Evolutionary conservation across 2,113 vertebrate genomes (phyloP).

Genomic region (Riparia riparia): DNA sequence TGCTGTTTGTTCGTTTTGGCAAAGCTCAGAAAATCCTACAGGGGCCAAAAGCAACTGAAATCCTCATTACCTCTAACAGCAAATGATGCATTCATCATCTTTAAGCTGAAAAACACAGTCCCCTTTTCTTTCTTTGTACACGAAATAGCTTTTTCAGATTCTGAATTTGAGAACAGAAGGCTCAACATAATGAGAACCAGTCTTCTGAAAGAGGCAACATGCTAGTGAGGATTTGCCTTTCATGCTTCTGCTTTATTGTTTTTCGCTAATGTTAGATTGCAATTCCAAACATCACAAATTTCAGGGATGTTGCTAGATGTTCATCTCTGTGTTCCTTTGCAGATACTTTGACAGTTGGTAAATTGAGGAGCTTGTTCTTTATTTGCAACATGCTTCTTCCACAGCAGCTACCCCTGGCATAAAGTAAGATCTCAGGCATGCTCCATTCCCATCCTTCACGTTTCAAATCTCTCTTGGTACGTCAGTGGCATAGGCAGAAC

Average conservation of each 20-base stretch:
- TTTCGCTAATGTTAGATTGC: background rate
- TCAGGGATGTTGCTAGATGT: background rate
- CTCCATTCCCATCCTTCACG: background rate
- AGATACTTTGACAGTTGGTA: background rate
- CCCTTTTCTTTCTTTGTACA: background rate
- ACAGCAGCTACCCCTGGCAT: background rate
- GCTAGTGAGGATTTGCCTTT: background rate
- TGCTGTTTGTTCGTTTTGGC: background rate
- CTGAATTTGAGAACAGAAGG: background rate
- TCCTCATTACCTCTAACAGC: slow-evolving; percentile 53
- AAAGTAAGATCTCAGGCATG: background rate
- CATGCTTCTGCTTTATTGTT: background rate
- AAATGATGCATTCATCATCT: slow-evolving; percentile 10
- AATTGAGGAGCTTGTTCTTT: background rate
- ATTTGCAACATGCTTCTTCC: background rate
- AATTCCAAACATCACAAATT: background rate
- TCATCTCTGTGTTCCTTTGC: background rate
- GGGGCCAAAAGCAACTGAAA: slow-evolving; percentile 38
- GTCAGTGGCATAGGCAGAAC: background rate
- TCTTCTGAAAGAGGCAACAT: background rate
- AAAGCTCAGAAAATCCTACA: slow-evolving; percentile 22
- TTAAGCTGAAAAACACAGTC: background rate
- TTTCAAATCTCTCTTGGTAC: background rate
- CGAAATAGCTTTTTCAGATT: background rate
- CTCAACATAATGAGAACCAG: background rate